Conservation (phyloP, 2,113 vertebrate species). For the Larimichthys polyactis region DNA sequence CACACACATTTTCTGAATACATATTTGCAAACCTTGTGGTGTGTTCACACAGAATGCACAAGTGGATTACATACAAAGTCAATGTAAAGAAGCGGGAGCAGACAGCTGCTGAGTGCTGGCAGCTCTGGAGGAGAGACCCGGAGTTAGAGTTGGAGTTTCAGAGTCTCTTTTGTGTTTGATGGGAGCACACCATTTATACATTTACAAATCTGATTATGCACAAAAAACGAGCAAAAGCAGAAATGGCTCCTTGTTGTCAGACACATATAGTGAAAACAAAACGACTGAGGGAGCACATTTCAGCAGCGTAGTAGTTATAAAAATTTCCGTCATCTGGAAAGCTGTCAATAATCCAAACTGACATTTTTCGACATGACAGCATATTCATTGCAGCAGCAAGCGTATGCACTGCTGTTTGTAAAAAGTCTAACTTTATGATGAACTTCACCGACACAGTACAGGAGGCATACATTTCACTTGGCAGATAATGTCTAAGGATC, state of each 20-base stretch:
- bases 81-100: too few relatives aligned
- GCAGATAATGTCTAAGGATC: slow-evolving; percentile 2
- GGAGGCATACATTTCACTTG: not conserved
- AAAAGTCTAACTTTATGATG: not conserved
- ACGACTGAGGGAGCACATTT: not conserved
- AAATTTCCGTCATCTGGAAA: not conserved
- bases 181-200: too few relatives aligned
- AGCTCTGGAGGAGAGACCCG: too few relatives aligned
- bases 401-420: not conserved
- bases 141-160: too few relatives aligned
- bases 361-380: not conserved
- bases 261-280: not conserved
- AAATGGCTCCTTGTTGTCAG: not conserved
- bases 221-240: not conserved
- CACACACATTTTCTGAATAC: too few relatives aligned
- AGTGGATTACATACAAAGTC: too few relatives aligned
- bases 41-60: too few relatives aligned
- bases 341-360: not conserved
- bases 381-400: not conserved
- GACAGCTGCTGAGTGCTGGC: too few relatives aligned
- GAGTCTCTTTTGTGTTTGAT: too few relatives aligned
- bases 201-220: too few relatives aligned
- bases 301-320: not conserved
- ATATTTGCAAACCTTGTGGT: too few relatives aligned
- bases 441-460: slow-evolving; percentile 12